phyloP scores from a whole-genome alignment of 2,113 vertebrate species.

The Meleagris gallopavo region DNA sequence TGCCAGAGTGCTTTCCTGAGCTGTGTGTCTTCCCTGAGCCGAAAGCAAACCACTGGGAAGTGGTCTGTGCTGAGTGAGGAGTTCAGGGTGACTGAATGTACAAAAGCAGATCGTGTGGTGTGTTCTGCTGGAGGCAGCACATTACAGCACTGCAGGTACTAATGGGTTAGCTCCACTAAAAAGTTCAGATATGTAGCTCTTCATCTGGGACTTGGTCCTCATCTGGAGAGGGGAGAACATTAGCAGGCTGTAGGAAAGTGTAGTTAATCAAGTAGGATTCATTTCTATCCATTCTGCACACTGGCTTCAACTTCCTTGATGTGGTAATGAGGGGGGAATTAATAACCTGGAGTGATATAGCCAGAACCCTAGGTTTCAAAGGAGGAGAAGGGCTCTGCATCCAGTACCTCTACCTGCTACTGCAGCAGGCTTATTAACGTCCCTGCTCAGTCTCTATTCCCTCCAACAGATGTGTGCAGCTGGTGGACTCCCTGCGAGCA shows the following conservation, averaged over 20 bases:
- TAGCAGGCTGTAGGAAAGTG: neutral
- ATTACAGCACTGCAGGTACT: neutral
- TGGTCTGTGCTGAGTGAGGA: neutral
- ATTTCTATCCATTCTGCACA: neutral
- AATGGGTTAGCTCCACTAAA: neutral
- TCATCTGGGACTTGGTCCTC: neutral
- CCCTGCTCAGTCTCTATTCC: neutral
- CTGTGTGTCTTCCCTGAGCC: neutral
- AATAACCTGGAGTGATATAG: neutral
- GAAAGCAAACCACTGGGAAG: neutral
- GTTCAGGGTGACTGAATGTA: neutral
- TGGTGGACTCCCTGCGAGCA: neutral
- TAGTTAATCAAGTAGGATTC: neutral
- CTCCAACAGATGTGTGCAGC: neutral
- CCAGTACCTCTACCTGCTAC: neutral
- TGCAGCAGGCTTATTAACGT: neutral
- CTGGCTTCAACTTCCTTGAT: neutral
- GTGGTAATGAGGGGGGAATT: neutral
- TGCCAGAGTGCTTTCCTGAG: neutral
- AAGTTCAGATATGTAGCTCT: neutral
- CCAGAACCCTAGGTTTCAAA: neutral
- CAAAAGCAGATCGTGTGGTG: fast-evolving
- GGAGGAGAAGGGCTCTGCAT: neutral
- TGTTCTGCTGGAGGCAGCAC: neutral
- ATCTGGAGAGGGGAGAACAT: neutral